Conservation (phyloP, 2,113 vertebrate genomes). For the Mesocricetus auratus region DNA sequence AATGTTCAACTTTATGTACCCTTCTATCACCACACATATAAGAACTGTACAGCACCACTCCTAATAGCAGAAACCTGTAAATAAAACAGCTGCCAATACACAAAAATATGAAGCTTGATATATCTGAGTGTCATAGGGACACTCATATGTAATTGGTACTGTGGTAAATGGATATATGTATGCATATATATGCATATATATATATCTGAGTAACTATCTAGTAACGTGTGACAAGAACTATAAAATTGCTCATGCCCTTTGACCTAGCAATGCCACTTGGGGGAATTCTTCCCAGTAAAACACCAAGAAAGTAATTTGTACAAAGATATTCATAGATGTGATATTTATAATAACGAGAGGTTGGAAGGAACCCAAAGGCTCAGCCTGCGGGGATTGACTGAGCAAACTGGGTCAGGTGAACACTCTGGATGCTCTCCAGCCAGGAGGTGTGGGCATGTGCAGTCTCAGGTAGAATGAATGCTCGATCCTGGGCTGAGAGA, state of each 20-base stretch:
- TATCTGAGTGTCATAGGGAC: neutral
- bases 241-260: constrained; percentile 53
- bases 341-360: constrained; percentile 80
- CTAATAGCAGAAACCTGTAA: neutral
- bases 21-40: neutral
- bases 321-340: constrained; percentile 79
- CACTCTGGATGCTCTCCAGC: neutral
- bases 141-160: neutral
- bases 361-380: constrained; percentile 74
- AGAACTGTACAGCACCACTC: neutral
- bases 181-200: too few species aligned
- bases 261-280: constrained; percentile 64
- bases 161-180: neutral
- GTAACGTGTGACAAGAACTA: constrained; percentile 56
- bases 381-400: constrained; percentile 50
- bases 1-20: neutral
- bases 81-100: neutral
- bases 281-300: constrained; percentile 78
- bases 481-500: neutral
- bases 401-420: constrained; percentile 71
- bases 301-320: constrained; percentile 79
- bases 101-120: neutral
- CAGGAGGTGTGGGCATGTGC: neutral
- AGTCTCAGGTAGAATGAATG: neutral
- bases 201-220: constrained; percentile 49